Conservation (phyloP, 2,113 vertebrate species). For the Laticauda colubrina region DNA sequence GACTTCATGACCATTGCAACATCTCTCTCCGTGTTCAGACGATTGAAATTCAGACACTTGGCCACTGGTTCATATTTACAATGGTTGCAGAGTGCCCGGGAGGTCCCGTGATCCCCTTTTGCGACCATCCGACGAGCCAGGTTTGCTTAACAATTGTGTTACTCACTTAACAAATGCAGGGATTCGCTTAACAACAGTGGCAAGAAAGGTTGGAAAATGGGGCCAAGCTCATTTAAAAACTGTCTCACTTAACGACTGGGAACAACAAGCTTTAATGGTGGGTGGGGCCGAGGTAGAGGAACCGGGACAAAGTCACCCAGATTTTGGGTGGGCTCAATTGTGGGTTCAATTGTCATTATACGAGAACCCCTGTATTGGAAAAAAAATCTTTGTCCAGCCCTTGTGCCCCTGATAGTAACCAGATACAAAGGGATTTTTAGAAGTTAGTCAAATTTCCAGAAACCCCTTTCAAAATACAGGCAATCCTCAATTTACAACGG, state of each 20-base stretch:
- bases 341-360: background rate
- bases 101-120: background rate
- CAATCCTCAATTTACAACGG: too few relatives aligned
- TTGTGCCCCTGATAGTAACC: background rate
- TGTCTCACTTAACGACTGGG: background rate
- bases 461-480: background rate
- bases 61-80: background rate
- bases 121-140: background rate
- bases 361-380: background rate
- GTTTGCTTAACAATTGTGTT: background rate
- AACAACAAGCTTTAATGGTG: too few relatives aligned
- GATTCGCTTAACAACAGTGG: background rate
- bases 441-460: background rate
- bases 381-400: background rate
- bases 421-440: background rate
- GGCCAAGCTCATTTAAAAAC: background rate
- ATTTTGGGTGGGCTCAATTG: background rate
- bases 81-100: background rate
- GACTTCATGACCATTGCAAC: background rate
- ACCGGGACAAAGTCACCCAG: too few relatives aligned
- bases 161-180: background rate
- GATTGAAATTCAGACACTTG: background rate
- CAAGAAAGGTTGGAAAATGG: background rate
- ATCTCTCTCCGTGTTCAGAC: accelerated
- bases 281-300: too few relatives aligned